Evolutionary conservation across 2,797 vertebrate species (phyloP).

Genomic region (Pseudomugil gertrudae): DNA sequence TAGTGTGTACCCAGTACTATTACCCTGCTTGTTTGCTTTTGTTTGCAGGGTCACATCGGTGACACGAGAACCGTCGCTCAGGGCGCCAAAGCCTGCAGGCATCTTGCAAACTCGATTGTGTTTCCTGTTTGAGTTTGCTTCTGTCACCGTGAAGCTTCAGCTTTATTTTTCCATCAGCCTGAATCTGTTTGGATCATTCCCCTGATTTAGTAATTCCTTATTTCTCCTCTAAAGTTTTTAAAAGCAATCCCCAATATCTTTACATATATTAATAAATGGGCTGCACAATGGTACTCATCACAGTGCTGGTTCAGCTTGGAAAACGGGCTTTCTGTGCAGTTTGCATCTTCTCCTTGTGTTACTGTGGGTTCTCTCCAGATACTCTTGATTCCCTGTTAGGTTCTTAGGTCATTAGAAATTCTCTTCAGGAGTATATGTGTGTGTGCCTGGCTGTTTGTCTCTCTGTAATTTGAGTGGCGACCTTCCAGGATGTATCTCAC

Average conservation of each 20-base stretch:
- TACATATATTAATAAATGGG: too few species aligned
- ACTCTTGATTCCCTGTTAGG: too few species aligned
- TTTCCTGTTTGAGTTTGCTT: constrained; percentile 40
- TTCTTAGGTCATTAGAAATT: too few species aligned
- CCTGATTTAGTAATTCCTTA: constrained; percentile 4
- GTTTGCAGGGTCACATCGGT: constrained; percentile 23
- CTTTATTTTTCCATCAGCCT: constrained; percentile 45
- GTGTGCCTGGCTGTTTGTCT: too few species aligned
- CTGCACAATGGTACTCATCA: too few species aligned
- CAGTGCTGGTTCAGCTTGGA: too few species aligned
- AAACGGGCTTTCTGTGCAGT: too few species aligned
- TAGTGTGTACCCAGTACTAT: constrained; percentile 44
- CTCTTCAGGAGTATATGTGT: too few species aligned
- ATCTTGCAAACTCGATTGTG: constrained; percentile 27
- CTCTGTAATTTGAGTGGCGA: too few species aligned
- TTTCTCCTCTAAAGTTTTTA: constrained; percentile 12
- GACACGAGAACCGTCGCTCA: constrained; percentile 43
- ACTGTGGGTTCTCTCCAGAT: too few species aligned
- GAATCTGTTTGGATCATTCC: constrained; percentile 41
- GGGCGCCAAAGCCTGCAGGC: constrained; percentile 21
- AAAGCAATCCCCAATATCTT: constrained; percentile 6
- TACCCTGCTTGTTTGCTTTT: constrained; percentile 37
- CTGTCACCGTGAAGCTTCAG: constrained; percentile 25
- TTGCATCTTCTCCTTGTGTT: too few species aligned
- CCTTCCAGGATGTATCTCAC: too few species aligned